Evolutionary conservation across 2,113 vertebrate genomes (phyloP).

Genomic region (Eulacestoma nigropectus): DNA sequence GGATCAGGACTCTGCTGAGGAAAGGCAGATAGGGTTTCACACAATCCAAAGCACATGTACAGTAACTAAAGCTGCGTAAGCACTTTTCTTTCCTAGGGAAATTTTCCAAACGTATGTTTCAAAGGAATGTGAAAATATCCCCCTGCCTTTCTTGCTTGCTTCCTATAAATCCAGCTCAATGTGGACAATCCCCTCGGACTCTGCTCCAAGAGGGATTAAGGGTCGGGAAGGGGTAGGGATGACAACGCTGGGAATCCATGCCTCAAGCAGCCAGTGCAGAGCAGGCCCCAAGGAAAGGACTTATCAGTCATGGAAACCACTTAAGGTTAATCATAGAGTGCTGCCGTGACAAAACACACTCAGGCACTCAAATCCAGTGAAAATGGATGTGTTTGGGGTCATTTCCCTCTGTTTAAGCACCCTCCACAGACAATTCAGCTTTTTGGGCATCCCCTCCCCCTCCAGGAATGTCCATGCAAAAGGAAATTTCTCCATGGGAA

Average conservation of each 20-base stretch:
- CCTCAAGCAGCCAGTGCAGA: background rate
- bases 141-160: background rate
- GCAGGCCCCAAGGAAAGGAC: background rate
- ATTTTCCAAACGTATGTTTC: background rate
- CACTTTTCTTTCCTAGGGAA: constrained; percentile 40
- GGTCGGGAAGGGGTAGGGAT: background rate
- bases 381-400: background rate
- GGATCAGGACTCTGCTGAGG: constrained; percentile 11
- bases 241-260: background rate
- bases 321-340: background rate
- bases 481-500: background rate
- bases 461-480: background rate
- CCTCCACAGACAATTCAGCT: too few species aligned
- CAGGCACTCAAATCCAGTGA: background rate
- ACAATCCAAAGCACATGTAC: constrained; percentile 58
- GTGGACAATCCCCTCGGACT: fast-evolving
- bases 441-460: background rate
- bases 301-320: background rate
- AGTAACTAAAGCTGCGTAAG: constrained; percentile 26
- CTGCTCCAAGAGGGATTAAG: background rate
- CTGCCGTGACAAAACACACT: background rate
- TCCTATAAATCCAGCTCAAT: background rate
- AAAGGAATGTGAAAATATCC: constrained; percentile 28
- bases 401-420: background rate
- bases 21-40: constrained; percentile 52